Base-by-base conservation (phyloP, 2,888 invertebrate genomes). In the Euzetes globulus region DNA sequence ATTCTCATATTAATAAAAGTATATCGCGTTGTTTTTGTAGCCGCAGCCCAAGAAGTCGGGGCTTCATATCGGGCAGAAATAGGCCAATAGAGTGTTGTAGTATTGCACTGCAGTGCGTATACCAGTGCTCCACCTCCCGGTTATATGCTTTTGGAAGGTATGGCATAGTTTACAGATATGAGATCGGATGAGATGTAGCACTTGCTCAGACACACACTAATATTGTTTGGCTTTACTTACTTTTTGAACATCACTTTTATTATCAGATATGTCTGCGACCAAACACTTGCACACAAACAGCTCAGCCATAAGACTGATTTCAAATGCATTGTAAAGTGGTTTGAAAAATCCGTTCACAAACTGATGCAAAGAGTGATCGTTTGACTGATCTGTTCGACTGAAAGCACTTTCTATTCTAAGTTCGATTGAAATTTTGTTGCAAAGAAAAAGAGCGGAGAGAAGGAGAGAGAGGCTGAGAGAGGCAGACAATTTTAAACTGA, bases 41-140 rank as follows among this genome's bases (percentile, higher is more conserved):
- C 70, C 70, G 70, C 70, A 70, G 70, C 70, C 70, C 70, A 70
- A 70, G 70, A 70, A 70, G 70, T 70, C 70, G 70, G 70, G 70
- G 70, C 70, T 70, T 70, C 47, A 70, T 70, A 47, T 70, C 70
- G 70, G 70, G 19, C 47, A 45, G 47, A 45, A 41, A 70, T 45
- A 70, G 19, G 47, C 70, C 70, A 70, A 70, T 70, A 70, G 70
- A 70, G 70, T 70, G 45, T 22, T 45, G 45, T 70, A 70, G 15
- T n/a, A 70, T 45, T 45, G 70, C 70, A 45, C 11, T 70, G 70
- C 70, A 70, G 45, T 70, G 29, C 22, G 25, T 70, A 70, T 70
- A 45, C 37, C 25, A 22, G 45, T 70, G 70, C 70, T 70, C 70
- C 70, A 70, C 70, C 70, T 70, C 41, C 70, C 47, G 37, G 45